Evolutionary conservation across 1,140 invertebrate genomes (phyloP), one percentile per base, ranked within the genome.

Genomic region (Heterodera carotae): DNA sequence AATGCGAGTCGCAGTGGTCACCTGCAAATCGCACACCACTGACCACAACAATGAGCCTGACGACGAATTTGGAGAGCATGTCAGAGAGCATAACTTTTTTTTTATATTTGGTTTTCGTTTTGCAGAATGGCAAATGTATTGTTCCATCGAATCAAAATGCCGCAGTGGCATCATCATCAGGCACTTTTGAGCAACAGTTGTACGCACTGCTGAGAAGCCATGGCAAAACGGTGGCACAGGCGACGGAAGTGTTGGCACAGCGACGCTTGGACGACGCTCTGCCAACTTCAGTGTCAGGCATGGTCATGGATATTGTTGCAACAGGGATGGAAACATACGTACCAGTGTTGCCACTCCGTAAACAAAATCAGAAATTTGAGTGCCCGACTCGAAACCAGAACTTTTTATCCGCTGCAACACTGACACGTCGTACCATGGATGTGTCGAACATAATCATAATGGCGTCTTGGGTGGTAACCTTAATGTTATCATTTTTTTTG

Each of bases 1-100:
- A 22, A 78, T 83, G 77, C 27, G 82, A 34, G 79, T 83, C 59
- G 82, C 82, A 18, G 82, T 83, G 27, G 82, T 83, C 4, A 83
- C 82, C 4, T 83, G 83, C 72, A 83, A 83, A 76, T 33, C 60
- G 43, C 25, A 76, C n/a, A 29, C 15, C 8, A 4, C 78, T 7
- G 68, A 74, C 27, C 25, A 60, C 64, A 74, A 34, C 27, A 74
- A 31, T 60, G 71, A 74, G 36, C 12, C 22, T 5, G 71, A 74
- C 64, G 71, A 74, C 34, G 48, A 66, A 33, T 66, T 66, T 34
- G 71, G 62, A 22, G 62, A 66, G 62, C 62, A 66, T 4, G n/a
- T 66, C 27, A n/a, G 62, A 27, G 1, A 62, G n/a, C 2, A 62
- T 4, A 8, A 27, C 62, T 10, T 22, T 18, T 18, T 22, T 15